Base-by-base conservation (phyloP, 2,113 vertebrate species). In the Brachypodius melanocephalos region DNA sequence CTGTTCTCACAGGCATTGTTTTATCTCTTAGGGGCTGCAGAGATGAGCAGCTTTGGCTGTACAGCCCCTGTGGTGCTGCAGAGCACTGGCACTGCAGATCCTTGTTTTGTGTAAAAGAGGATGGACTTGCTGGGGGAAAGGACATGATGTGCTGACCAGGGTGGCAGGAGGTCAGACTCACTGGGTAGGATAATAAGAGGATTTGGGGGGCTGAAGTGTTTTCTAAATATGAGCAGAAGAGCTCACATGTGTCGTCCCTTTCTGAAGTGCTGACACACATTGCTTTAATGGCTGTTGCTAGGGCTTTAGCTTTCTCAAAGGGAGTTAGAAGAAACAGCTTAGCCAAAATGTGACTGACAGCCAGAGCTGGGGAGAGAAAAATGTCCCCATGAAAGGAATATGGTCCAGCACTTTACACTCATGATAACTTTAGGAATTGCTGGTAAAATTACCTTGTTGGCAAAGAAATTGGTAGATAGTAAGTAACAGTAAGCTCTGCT, bases 61-160 rank as follows among this genome's bases (percentile, higher is more conserved):
- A 11, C 29, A 7, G 58, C 24, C 21, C 34, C 57, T 0, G 0
- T 14, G 59, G 12, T 46, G 26, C 79, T 40, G 59, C 78, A 69
- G 75, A 54, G 24, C 31, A 1, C 4, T 72, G 67, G 52, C 61
- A 16, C 13, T 10, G 17, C 6, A 5, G 38, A 66, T 19, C 28
- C 54, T 66, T 32, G 34, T 46, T 81, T 84, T 26, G 40, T 0
- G 2, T 63, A 32, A 59, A 81, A 42, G 54, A 71, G 38, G 17
- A 29, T 0, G 0, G 17, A 62, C 0, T 0, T 2, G 15, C 66
- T 57, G 31, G 36, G 72, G 61, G 26, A 85, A 57, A 52, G 66
- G 57, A 85, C 74, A 19, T 0, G 0, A 29, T 66, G 57, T 88
- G 52, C 89, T 92, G 80, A 54, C 54, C 62, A 24, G 45, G 19